A percentile compares a stretch with the other conserved stretches of the same genome.
phyloP scores from a whole-genome alignment of 2,888 invertebrate genomes.

The Trisateles emortualis region DNA sequence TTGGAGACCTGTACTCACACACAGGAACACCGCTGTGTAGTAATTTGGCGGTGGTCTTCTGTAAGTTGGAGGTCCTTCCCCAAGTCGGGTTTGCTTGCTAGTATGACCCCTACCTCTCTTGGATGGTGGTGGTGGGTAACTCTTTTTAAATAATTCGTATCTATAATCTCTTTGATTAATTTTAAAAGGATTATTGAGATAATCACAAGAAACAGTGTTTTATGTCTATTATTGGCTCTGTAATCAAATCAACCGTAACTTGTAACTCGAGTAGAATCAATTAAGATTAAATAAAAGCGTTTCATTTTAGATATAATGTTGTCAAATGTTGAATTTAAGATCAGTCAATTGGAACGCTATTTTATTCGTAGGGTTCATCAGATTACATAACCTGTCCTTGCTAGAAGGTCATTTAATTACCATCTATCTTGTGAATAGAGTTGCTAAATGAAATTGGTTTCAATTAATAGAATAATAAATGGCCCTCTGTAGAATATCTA shows the following conservation, averaged over 20 bases:
- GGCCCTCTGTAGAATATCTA: neutral
- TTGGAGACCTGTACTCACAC: no score
- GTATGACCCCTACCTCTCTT: no score
- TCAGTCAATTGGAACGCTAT: conserved; percentile 14
- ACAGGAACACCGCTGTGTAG: no score
- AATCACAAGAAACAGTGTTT: neutral
- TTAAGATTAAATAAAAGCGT: conserved; percentile 1
- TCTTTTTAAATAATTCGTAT: no score
- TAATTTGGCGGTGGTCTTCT: no score
- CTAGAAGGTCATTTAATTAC: conserved; percentile 1
- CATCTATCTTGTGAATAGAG: neutral
- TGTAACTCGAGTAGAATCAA: conserved; percentile 2
- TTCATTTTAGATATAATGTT: conserved; percentile 3
- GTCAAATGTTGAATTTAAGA: conserved; percentile 6
- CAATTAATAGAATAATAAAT: neutral
- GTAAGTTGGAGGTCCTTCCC: no score
- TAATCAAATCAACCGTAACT: neutral
- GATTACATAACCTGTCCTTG: conserved; percentile 15
- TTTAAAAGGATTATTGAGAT: conserved; percentile 3
- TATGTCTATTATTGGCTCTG: neutral
- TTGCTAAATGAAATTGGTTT: neutral
- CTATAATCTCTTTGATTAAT: neutral
- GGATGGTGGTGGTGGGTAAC: no score
- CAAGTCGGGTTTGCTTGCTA: no score
- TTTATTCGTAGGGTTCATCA: conserved; percentile 7